Base-by-base conservation (phyloP, 2,888 invertebrate genomes). In the Volucella zonaria region DNA sequence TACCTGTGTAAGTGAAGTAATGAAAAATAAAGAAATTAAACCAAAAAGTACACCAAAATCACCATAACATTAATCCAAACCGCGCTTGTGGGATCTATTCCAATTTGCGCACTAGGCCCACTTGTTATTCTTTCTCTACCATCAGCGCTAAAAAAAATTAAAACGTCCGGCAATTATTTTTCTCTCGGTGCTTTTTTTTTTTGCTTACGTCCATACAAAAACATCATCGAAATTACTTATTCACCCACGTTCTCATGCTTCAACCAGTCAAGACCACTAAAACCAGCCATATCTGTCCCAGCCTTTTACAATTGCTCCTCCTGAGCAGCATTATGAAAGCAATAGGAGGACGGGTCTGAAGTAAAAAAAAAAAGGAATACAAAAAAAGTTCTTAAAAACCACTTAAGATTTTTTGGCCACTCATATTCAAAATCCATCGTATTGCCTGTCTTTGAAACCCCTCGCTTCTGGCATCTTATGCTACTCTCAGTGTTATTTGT, bases 341-440 rank as follows among this genome's bases (percentile, higher is more conserved):
- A 64, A 40, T 58, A 47, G n/a, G 11, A 31, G 31, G 51, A 14
- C 23, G 23, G 23, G n/a, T 8, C 8, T 9, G 18, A 59, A 11
- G 14, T 1, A 11, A 9, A 2, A 18, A 42, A 40, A 43, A 10
- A 59, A 47, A 40, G 15, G 4, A 59, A 4, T 6, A 31, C 31
- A 14, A 43, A 54, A 67, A 42, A 18, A 23, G 18, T 40, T 59
- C 18, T 11, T 14, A 1, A 75, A 66, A 79, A 79, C 78, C 78
- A 79, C 78, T 79, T 79, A 79, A 52, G 42, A 49, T 15, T 62
- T 62, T 61, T 68, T 45, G 58, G 49, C 58, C 66, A 59, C 58
- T 79, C 71, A 71, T 79, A 79, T 79, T 79, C 58, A 78, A 78
- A 78, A 71, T 78, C 64, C 78, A 78, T 78, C 45, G 49, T 31